Evolutionary conservation across 2,888 invertebrate genomes (phyloP).

Genomic region (Teleogryllus oceanicus): DNA sequence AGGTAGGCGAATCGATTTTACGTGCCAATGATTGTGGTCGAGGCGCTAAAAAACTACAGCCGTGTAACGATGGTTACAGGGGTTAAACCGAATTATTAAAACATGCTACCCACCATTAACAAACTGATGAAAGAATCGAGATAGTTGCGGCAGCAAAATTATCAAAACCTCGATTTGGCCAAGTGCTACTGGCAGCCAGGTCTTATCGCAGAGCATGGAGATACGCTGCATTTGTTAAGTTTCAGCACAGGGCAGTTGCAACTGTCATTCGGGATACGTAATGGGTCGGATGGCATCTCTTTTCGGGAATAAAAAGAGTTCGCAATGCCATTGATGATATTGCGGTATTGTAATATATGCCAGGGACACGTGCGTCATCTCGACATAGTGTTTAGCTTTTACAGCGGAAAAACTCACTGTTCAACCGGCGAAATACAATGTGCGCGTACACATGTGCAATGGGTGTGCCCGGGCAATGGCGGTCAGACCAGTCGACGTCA

Average conservation of each 20-base stretch:
- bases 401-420: not conserved
- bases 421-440: not conserved
- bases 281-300: not conserved
- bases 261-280: not conserved
- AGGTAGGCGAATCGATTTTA: no score
- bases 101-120: not conserved
- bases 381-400: not conserved
- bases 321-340: not conserved
- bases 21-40: no score
- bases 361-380: not conserved
- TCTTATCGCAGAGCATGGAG: not conserved
- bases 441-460: not conserved
- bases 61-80: not conserved
- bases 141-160: not conserved
- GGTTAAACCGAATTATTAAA: not conserved
- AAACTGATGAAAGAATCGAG: not conserved
- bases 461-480: not conserved
- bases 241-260: not conserved
- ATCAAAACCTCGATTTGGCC: not conserved
- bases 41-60: no score
- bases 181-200: not conserved
- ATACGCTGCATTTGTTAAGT: not conserved
- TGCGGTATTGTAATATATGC: not conserved
- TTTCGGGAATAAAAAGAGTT: not conserved
- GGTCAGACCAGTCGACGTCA: not conserved